These are phyloP conservation scores for Escarpia spicata DNA, from an alignment of 2,888 invertebrate genomes.

Conservation along the genomic window DNA sequence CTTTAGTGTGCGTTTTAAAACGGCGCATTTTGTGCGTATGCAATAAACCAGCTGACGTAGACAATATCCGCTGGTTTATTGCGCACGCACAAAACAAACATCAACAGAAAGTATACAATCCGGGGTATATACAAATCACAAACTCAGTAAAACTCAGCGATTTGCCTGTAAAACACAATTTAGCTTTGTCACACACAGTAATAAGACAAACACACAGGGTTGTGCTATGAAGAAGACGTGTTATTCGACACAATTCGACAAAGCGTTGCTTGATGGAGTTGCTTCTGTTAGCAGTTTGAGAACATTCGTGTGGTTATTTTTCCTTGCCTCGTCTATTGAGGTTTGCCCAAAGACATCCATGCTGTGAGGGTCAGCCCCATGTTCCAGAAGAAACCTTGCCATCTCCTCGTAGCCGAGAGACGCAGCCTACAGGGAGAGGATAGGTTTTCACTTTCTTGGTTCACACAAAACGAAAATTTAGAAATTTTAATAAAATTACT, in stretches of 20 bases:
- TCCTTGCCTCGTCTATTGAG: slow-evolving; percentile 42
- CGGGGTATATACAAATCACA: background rate
- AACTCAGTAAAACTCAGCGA: background rate
- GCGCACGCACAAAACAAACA: background rate
- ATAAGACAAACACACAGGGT: background rate
- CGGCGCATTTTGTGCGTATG: too few species aligned
- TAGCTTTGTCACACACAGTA: background rate
- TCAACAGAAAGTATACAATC: background rate
- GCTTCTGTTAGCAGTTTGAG: slow-evolving; percentile 26
- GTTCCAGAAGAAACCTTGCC: slow-evolving; percentile 44
- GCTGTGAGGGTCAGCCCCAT: slow-evolving; percentile 42
- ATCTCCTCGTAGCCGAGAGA: slow-evolving; percentile 35
- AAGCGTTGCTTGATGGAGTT: background rate
- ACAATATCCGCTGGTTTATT: too few species aligned
- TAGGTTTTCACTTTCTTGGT: background rate
- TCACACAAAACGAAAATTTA: background rate
- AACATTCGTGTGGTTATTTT: slow-evolving; percentile 25
- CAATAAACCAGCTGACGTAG: too few species aligned
- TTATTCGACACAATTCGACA: background rate
- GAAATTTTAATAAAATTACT: background rate
- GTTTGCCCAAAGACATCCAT: slow-evolving; percentile 47
- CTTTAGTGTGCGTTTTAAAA: too few species aligned
- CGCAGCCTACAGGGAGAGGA: slow-evolving; percentile 41
- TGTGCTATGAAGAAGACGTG: background rate
- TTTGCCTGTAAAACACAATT: background rate